These are phyloP conservation scores for Olivierus martensii DNA, from an alignment of 1,140 invertebrate species.

Conservation along the genomic window DNA sequence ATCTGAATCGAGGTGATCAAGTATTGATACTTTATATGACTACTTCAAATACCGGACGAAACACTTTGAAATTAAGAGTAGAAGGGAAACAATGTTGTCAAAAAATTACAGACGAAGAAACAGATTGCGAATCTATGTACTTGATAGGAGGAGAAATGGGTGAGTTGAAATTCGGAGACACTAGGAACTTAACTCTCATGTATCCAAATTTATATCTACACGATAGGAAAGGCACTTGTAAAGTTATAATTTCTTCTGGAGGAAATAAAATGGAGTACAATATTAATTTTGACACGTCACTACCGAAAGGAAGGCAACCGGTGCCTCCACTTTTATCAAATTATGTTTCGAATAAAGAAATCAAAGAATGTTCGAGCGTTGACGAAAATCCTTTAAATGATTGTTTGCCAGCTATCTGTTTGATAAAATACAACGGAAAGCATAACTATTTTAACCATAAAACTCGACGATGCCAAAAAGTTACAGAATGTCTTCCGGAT, in stretches of 20 bases:
- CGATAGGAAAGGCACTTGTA: background rate
- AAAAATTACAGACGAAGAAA: background rate
- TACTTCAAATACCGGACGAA: background rate
- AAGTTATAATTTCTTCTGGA: background rate
- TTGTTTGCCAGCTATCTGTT: conserved; percentile 39
- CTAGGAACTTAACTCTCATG: conserved; percentile 5
- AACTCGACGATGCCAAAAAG: conserved; percentile 30
- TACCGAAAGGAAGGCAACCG: background rate
- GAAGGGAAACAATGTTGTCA: background rate
- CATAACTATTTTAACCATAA: conserved; percentile 31
- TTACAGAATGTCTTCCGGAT: conserved; percentile 31
- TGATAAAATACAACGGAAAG: conserved; percentile 34
- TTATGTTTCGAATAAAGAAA: conserved; percentile 11
- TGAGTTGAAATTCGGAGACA: background rate
- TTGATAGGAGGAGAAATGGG: conserved; percentile 6
- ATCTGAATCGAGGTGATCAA: too few species aligned
- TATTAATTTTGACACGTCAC: conserved; percentile 1
- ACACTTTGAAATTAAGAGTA: background rate
- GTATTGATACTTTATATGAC: background rate
- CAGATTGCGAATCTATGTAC: conserved; percentile 6
- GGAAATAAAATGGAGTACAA: background rate
- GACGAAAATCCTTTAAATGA: conserved; percentile 37
- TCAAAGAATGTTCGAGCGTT: conserved; percentile 27
- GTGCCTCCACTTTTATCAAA: background rate
- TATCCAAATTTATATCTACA: conserved; percentile 7